Evolutionary conservation across 2,113 vertebrate species (phyloP), one percentile per base, ranked within the genome.

Genomic region (Buteo buteo): DNA sequence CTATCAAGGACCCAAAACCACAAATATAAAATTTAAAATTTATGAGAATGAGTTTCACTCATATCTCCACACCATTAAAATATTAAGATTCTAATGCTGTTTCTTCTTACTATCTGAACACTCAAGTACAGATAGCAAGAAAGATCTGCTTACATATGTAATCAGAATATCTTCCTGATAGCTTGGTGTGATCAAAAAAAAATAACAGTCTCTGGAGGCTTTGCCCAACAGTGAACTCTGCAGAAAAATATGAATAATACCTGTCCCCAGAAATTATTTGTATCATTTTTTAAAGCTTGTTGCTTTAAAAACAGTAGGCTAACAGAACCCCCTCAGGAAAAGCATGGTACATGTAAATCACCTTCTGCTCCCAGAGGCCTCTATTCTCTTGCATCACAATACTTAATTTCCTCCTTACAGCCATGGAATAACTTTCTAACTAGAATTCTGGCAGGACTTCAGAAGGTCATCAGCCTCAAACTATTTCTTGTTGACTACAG

Each of bases 401-500:
- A 69, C 71, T 81, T 80, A 78, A 94, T 72, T 92, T 58, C n/a
- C 34, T 82, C 86, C 82, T 87, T 54, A 81, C 26, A 95, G 72
- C 11, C 36, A 91, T 4, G 9, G 29, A 83, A 62, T 64, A 65
- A 67, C 38, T 90, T 82, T 47, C 49, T 73, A 88, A 73, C 14
- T 1, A 87, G 50, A 84, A 92, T 86, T 76, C 62, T 80, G 62
- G 64, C 71, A 96, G 25, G 65, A 80, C 49, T 90, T 91, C 9
- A 82, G 76, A 90, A 96, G 80, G 82, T 94, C 93, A 85, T n/a
- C 67, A 84, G 76, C 72, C 74, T 95, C 86, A 74, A 94, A 95
- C 66, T 95, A 94, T 88, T 95, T 86, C 86, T 92, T 90, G 73
- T 89, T 94, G 66, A 95, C 61, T 93, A 77, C 66, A 94, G 82